Base-by-base conservation (phyloP, 2,113 vertebrate species). In the Brachypteracias leptosomus region DNA sequence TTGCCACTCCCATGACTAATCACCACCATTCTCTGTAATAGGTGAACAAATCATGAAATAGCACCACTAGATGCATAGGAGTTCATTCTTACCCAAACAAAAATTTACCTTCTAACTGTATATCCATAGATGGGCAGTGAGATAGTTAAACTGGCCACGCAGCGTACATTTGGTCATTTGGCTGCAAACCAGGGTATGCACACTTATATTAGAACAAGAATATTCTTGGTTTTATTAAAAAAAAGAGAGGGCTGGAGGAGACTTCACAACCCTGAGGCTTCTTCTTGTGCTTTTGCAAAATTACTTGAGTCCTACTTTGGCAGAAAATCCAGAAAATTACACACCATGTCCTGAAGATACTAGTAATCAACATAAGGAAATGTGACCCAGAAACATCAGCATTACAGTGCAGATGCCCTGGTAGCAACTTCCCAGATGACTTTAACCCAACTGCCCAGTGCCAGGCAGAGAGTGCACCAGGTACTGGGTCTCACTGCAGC, bases 311-410 rank as follows among this genome's bases (percentile, higher is more conserved):
- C 26, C 6, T 29, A 20, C 42, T 76, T 73, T 40, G 31, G 24
- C 29, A 71, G 55, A 85, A 76, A 62, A 18, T 16, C 13, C 25
- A 49, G n/a, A 42, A 13, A 55, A 65, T n/a, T 46, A 16, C 9
- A 4, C 1, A 13, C 14, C 2, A 16, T 26, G 10, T 51, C 59
- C 33, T 7, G 0, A 51, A 66, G 44, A 24, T 7, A 25, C 3
- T 6, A 17, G n/a, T 4, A 80, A 62, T 18, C 62, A 4, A 58
- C 78, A 19, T 8, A 1, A 54, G 28, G 49, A 58, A 28, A 20
- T 1, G 2, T 61, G 54, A 85, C 36, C 29, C 54, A 11, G 31
- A 68, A 74, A 31, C 11, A 36, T 5, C 28, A 35, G 42, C 29
- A 15, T 13, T 40, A 20, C 7, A 36, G 24, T 3, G 31, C 36